A percentile compares a stretch with the other conserved stretches of the same genome.
Evolutionary conservation across 2,888 invertebrate species (phyloP).

Genomic region (Tetrapedia diversipes): DNA sequence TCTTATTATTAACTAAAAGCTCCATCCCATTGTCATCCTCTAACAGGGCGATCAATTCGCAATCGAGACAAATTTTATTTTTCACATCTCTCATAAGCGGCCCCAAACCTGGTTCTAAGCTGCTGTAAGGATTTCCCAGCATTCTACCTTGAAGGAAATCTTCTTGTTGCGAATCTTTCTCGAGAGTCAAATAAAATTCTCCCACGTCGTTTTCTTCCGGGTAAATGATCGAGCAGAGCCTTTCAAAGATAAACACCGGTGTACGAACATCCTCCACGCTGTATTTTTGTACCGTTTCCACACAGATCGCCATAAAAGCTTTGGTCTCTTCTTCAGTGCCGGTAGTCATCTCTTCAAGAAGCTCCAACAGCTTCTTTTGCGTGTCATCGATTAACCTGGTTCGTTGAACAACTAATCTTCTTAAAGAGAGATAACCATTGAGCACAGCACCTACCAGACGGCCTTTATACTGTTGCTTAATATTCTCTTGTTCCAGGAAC

Average conservation of each 20-base stretch:
- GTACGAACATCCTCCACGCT: constrained; percentile 96
- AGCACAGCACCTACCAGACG: constrained; percentile 94
- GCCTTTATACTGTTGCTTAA: constrained; percentile 95
- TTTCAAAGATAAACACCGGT: constrained; percentile 98
- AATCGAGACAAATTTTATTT: constrained; percentile 99
- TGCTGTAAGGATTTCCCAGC: constrained; percentile 99
- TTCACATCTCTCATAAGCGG: constrained; percentile 99
- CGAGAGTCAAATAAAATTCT: constrained; percentile 97
- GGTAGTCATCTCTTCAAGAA: constrained; percentile 97
- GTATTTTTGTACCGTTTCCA: constrained; percentile 96
- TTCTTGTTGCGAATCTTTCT: constrained; percentile 99
- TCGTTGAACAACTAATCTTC: constrained; percentile 95
- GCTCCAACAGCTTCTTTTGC: constrained; percentile 95
- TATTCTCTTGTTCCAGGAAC: constrained; percentile 93
- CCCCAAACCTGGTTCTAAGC: constrained; percentile 95
- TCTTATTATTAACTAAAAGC: constrained; percentile 97
- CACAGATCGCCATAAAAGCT: constrained; percentile 98
- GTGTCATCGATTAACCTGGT: constrained; percentile 98
- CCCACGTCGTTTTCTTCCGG: constrained; percentile 98
- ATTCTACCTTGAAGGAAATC: constrained; percentile 99
- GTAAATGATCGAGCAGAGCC: constrained; percentile 98
- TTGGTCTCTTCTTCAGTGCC: constrained; percentile 97
- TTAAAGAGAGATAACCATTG: constrained; percentile 95
- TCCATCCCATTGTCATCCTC: constrained; percentile 99
- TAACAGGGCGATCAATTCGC: constrained; percentile 97